Evolutionary conservation across 2,888 invertebrate species (phyloP), one percentile per base, ranked within the genome.

Genomic region (Muscina levida): DNA sequence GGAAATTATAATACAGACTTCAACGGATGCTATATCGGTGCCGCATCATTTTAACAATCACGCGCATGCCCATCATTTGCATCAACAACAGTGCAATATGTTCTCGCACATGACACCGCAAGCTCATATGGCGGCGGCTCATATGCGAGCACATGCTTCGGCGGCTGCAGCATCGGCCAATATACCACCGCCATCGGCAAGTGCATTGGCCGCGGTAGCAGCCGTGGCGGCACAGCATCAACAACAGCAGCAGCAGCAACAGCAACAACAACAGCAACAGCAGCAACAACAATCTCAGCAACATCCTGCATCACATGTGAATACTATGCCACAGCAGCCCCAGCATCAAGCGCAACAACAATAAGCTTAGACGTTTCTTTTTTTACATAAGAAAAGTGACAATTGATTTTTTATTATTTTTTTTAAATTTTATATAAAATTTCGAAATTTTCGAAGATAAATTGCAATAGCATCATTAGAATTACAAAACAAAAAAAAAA

Each of bases 101-200:
- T 88, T 89, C 82, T 87, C 88, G 77, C 88, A 88, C 57, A 89
- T 88, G 89, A 83, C 88, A 56, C 88, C 88, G 6, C 89, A 88
- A 77, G 87, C 88, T 19, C 89, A 88, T 67, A 88, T 89, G 87
- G 87, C 88, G 0, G 77, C 77, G 31, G 81, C 67, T 31, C 88
- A 88, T 75, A 89, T 88, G 88, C 85, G 88, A 22, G 82, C 86
- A 22, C 86, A 86, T 57, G 68, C 85, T 70, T 85, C 72, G 62
- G 62, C 62, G 17, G 59, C 59, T 10, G 37, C 82, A 48, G 72
- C 76, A 53, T 77, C 77, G 68, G 77, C 67, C 22, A 42, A 77
- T 48, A 77, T 82, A 37, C 86, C 87, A 76, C 88, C 87, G 31
- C 84, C 86, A 72, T 66, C 80, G 46, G 82, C 84, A 6, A 82